A percentile compares a stretch with the other conserved stretches of the same genome.
These are phyloP conservation scores for Branchipolynoe longqiensis DNA, from an alignment of 2,888 invertebrate genomes.

Conservation along the genomic window DNA sequence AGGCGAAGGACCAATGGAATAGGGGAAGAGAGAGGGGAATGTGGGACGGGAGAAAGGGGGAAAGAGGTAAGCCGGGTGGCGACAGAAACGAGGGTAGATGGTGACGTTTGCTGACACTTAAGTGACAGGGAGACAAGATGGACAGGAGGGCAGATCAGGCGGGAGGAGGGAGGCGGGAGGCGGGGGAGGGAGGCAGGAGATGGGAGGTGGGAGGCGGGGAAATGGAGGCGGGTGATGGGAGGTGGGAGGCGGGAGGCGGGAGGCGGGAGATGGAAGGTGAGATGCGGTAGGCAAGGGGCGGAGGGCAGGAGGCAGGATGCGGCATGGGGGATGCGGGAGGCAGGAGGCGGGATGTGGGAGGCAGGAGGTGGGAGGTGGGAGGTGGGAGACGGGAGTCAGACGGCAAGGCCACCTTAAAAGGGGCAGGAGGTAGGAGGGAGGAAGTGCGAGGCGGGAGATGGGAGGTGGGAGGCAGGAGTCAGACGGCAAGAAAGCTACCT, in stretches of 20 bases:
- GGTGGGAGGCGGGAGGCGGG: background rate
- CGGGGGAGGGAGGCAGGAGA: background rate
- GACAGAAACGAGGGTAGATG: background rate
- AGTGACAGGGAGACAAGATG: background rate
- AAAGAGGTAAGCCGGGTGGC: background rate
- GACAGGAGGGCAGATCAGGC: background rate
- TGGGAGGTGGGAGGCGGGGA: background rate
- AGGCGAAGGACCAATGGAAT: background rate
- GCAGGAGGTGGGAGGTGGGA: background rate
- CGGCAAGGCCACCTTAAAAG: too few species aligned
- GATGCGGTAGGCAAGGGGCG: background rate
- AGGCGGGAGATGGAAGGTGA: too few species aligned
- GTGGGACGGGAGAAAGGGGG: background rate
- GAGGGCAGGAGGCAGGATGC: background rate
- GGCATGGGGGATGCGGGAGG: background rate
- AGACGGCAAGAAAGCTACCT: too few species aligned
- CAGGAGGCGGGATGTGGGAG: background rate
- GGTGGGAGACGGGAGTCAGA: too few species aligned
- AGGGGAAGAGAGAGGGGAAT: background rate
- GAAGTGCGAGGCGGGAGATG: too few species aligned
- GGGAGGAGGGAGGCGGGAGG: background rate
- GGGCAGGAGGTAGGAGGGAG: too few species aligned
- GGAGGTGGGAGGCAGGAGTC: too few species aligned
- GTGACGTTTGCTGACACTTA: background rate
- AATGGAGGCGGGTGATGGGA: background rate